Evolutionary conservation across 2,113 vertebrate genomes (phyloP).

Genomic region (Zingel zingel): DNA sequence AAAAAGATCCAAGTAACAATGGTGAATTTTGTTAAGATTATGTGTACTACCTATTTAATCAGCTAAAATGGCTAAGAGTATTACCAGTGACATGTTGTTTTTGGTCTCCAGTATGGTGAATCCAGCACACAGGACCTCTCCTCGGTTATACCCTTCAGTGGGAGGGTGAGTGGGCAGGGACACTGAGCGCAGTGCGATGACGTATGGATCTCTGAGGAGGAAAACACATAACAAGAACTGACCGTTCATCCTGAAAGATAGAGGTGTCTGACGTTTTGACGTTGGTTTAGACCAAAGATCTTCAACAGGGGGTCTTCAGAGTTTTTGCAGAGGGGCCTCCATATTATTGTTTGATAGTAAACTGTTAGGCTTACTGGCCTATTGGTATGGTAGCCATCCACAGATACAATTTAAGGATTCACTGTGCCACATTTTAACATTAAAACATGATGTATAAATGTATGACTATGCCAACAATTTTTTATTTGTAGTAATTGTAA

Average conservation of each 20-base stretch:
- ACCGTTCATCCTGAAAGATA: background rate
- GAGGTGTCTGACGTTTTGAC: background rate
- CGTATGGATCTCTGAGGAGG: slow-evolving; percentile 89
- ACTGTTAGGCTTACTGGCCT: too few species aligned
- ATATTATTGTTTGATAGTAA: too few species aligned
- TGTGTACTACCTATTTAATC: background rate
- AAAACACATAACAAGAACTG: background rate
- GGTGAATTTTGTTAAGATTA: background rate
- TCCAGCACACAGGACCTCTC: slow-evolving; percentile 93
- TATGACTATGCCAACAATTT: too few species aligned
- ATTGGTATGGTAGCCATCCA: too few species aligned
- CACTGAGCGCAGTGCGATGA: slow-evolving; percentile 93
- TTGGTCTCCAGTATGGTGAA: slow-evolving; percentile 90
- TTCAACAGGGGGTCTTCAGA: too few species aligned
- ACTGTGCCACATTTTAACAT: too few species aligned
- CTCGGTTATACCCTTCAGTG: slow-evolving; percentile 76
- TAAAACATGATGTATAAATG: too few species aligned
- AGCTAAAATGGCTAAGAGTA: background rate
- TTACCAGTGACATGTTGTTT: slow-evolving; percentile 87
- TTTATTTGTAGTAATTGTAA: too few species aligned
- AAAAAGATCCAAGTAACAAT: background rate
- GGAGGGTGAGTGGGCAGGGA: slow-evolving; percentile 87
- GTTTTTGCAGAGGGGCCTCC: too few species aligned
- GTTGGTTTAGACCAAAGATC: background rate
- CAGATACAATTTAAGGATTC: too few species aligned